Evolutionary conservation across 2,797 vertebrate genomes (phyloP).

Genomic region (Pogonophryne albipinna): DNA sequence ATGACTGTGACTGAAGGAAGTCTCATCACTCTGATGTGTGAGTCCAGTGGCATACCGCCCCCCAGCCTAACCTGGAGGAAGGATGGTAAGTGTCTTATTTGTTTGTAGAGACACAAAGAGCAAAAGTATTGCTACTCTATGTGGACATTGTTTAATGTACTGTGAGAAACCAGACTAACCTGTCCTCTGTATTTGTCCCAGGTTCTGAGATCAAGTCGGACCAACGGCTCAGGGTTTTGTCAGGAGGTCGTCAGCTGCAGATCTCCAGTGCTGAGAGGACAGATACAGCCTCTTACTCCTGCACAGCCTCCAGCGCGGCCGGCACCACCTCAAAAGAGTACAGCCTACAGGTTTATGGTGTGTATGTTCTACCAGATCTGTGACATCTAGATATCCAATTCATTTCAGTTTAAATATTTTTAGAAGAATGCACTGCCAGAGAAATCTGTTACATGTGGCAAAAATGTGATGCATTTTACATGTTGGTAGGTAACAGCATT

Average conservation of each 20-base stretch:
- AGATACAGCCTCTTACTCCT: constrained; percentile 91
- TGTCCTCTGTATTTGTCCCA: constrained; percentile 61
- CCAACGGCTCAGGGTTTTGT: constrained; percentile 86
- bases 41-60: constrained; percentile 95
- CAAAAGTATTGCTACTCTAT: neutral
- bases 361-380: constrained; percentile 3
- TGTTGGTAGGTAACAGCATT: neutral
- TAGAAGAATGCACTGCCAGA: neutral
- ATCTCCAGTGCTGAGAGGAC: constrained; percentile 87
- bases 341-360: constrained; percentile 93
- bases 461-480: neutral
- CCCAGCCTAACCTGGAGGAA: constrained; percentile 93
- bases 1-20: constrained; percentile 91
- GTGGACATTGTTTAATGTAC: neutral
- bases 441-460: neutral
- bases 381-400: neutral
- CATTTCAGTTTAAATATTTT: neutral
- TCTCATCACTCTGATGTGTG: constrained; percentile 91
- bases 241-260: constrained; percentile 94
- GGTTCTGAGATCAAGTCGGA: constrained; percentile 85
- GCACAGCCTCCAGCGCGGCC: constrained; percentile 89
- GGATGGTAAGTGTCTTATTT: constrained; percentile 82
- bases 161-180: neutral
- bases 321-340: constrained; percentile 90
- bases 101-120: neutral